Percentiles rank a stretch among this genome's conserved stretches.
Conservation (phyloP, 1,140 invertebrate species). For the Plodia interpunctella region DNA sequence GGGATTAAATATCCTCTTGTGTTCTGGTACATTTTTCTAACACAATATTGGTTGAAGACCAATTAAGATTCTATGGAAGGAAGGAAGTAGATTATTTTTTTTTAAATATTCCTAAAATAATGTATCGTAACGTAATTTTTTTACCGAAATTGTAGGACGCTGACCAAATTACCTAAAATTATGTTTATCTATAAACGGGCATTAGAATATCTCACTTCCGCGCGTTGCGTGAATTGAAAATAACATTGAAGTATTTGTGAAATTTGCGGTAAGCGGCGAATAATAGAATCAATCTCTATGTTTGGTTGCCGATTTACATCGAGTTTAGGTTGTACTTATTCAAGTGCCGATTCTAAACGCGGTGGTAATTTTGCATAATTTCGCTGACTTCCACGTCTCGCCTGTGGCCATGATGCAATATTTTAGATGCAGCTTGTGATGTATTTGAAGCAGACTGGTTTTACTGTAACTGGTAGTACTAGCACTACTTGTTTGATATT, state of each 20-base stretch:
- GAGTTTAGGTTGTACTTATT: not conserved
- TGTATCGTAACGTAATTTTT: not conserved
- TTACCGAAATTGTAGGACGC: not conserved
- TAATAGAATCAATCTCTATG: not conserved
- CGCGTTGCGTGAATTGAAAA: not conserved
- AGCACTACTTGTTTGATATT: not conserved
- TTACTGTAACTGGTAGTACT: not conserved
- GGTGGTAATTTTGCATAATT: conserved; percentile 18
- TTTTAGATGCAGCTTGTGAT: conserved; percentile 10
- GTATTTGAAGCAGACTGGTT: conserved; percentile 2
- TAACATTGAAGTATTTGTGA: not conserved
- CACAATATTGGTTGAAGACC: no score
- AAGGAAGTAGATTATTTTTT: not conserved
- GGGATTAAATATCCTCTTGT: no score
- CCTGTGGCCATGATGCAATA: conserved; percentile 6
- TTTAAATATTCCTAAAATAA: not conserved
- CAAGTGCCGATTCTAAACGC: not conserved
- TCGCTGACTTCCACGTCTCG: conserved; percentile 22
- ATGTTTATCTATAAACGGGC: not conserved
- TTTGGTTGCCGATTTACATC: not conserved
- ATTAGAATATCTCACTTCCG: not conserved
- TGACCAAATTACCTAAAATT: not conserved
- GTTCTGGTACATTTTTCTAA: no score
- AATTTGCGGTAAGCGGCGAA: not conserved
- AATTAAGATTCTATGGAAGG: no score